Base-by-base conservation (phyloP, 2,797 vertebrate species). In the Micrastur ruficollis region DNA sequence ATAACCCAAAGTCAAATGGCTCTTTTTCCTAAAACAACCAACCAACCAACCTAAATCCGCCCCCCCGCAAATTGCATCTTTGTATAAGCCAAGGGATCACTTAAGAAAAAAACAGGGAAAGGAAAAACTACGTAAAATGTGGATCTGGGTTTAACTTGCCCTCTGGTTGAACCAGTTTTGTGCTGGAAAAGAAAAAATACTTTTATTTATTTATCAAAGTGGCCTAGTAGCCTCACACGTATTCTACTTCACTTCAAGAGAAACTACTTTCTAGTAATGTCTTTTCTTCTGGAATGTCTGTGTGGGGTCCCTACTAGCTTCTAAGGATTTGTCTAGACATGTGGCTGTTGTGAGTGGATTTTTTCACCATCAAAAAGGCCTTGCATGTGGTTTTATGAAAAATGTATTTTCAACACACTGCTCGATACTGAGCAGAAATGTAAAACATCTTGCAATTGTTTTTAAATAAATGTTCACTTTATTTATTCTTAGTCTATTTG, bases 381-480 rank as follows among this genome's bases (percentile, higher is more conserved):
- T 94, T 97, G 90, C 96, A 98, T 97, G 96, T 97, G 97, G 96
- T 97, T 98, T 95, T 94, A 96, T 92, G 95, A 98, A 98, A 95
- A 97, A 93, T 59, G 78, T 75, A 90, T 96, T 97, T 97, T 97
- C 95, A 97, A 97, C 95, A 97, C 86, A 80, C 38, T 94, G 86
- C 68, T 97, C 67, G 19, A 95, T 89, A 93, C 14, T 78, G 90
- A 97, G 78, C 79, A 97, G 91, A 98, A 98, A 97, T 56, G 70
- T 79, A 96, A 97, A 98, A 97, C 95, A 98, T 97, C 92, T 97
- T 97, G 97, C 90, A 96, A 95, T 93, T 96, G 84, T 96, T 97
- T 98, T 97, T 85, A 97, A 95, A 96, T 96, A 97, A 94, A 96
- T 89, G 91, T 92, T 97, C 89, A 62, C 73, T 92, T 94, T 80